Percentiles rank a stretch among this genome's conserved stretches.
Conservation (phyloP, 2,797 vertebrate species). For the Galaxias olidus region DNA sequence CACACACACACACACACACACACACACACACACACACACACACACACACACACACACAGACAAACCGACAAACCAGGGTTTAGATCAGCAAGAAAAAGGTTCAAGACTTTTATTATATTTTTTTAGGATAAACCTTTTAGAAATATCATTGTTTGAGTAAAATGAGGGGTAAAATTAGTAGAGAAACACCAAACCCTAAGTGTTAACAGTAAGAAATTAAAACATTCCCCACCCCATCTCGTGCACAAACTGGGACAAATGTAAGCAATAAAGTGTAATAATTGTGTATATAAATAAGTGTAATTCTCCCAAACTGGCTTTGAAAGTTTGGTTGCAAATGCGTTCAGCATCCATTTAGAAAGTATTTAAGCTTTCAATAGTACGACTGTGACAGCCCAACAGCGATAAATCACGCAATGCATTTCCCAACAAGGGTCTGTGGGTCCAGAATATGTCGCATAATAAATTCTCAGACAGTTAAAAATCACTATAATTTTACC, state of each 20-base stretch:
- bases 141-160: too few species aligned
- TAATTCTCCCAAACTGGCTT: conserved; percentile 81
- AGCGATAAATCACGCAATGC: conserved; percentile 93
- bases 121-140: too few species aligned
- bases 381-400: conserved; percentile 81
- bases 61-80: neutral
- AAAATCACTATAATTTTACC: conserved; percentile 99
- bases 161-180: neutral
- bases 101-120: too few species aligned
- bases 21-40: too few species aligned
- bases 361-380: conserved; percentile 93
- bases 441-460: conserved; percentile 94
- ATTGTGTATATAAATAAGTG: too few species aligned
- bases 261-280: conserved; percentile 67
- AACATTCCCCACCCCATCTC: conserved; percentile 26
- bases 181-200: neutral
- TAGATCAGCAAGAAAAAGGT: too few species aligned
- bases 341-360: conserved; percentile 86
- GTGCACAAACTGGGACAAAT: conserved; percentile 36
- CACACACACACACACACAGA: too few species aligned
- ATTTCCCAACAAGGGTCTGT: conserved; percentile 90
- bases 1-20: too few species aligned
- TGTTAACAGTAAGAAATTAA: conserved; percentile 3
- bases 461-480: conserved; percentile 99
- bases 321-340: conserved; percentile 83